Evolutionary conservation across 2,888 invertebrate species (phyloP).

Genomic region (Drosophila anomalata): DNA sequence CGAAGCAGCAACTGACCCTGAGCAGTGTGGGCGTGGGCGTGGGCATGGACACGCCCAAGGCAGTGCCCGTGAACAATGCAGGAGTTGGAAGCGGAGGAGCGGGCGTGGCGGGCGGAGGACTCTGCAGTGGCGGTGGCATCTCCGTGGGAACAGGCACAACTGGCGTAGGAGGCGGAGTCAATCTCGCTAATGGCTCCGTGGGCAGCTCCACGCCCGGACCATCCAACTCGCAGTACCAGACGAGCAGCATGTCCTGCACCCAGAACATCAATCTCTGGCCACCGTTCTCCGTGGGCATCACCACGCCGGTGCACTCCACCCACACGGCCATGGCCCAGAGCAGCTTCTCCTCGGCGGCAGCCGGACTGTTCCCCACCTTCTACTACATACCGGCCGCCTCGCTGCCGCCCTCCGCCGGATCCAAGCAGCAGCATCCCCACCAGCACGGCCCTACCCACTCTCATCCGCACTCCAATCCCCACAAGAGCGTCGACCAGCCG

Average conservation of each 20-base stretch:
- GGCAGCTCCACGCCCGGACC: slow-evolving; percentile 18
- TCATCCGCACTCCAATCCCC: slow-evolving; percentile 13
- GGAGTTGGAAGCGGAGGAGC: slow-evolving; percentile 17
- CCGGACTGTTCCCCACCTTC: slow-evolving; percentile 85
- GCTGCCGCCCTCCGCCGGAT: slow-evolving; percentile 54
- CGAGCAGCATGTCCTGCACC: slow-evolving; percentile 51
- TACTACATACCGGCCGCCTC: slow-evolving; percentile 86
- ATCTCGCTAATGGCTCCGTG: neutral
- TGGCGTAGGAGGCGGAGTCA: neutral
- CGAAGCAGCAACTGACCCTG: slow-evolving; percentile 84
- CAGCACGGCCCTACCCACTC: neutral
- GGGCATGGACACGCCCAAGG: neutral
- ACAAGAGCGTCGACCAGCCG: slow-evolving; percentile 58
- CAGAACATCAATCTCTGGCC: slow-evolving; percentile 86
- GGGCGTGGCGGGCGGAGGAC: slow-evolving; percentile 21
- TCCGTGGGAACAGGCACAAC: neutral
- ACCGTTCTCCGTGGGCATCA: slow-evolving; percentile 85
- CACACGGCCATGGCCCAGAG: slow-evolving; percentile 75
- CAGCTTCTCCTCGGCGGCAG: slow-evolving; percentile 70
- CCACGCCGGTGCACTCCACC: slow-evolving; percentile 74
- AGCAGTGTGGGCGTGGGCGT: slow-evolving; percentile 10
- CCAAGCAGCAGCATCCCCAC: neutral
- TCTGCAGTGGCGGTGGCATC: neutral
- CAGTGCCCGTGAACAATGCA: neutral
- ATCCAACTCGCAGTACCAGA: slow-evolving; percentile 7